A percentile compares a stretch with the other conserved stretches of the same genome.
These are phyloP conservation scores for Chaetura pelagica DNA, from an alignment of 2,113 vertebrate genomes.

Conservation along the genomic window DNA sequence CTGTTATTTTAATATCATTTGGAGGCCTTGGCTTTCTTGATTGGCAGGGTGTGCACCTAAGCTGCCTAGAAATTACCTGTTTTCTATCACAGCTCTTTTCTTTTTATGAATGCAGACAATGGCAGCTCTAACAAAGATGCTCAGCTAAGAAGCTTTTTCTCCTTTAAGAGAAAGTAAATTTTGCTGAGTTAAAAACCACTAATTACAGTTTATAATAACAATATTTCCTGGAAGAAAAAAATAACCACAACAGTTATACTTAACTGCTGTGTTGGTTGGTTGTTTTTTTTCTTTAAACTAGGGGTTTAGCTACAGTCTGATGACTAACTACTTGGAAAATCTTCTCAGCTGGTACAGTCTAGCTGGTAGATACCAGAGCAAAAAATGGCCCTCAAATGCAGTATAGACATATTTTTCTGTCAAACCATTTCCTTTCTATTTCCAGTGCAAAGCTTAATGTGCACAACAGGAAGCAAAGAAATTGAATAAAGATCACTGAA, in stretches of 20 bases:
- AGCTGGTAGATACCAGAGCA: background rate
- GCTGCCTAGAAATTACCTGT: constrained; percentile 53
- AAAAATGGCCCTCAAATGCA: background rate
- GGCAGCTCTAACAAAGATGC: constrained; percentile 63
- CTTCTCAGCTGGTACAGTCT: constrained; percentile 26
- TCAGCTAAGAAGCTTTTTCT: constrained; percentile 40
- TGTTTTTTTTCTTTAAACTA: constrained; percentile 12
- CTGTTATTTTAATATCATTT: constrained; percentile 56
- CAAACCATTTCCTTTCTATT: background rate
- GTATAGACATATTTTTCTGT: background rate
- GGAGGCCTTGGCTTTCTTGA: constrained; percentile 48
- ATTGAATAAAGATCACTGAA: background rate
- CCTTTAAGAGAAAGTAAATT: constrained; percentile 46
- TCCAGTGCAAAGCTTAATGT: background rate
- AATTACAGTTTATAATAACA: constrained; percentile 74
- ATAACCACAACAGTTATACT: constrained; percentile 46
- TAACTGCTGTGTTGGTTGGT: background rate
- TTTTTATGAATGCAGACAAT: constrained; percentile 37
- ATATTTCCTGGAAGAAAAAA: constrained; percentile 34
- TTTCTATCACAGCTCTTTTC: constrained; percentile 55
- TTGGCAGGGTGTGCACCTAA: constrained; percentile 23
- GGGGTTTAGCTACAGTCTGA: constrained; percentile 39
- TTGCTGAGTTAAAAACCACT: constrained; percentile 66
- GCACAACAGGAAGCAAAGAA: background rate
- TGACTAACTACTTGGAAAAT: constrained; percentile 25